These are phyloP conservation scores for Podarcis muralis DNA, from an alignment of 2,113 vertebrate species.

Conservation along the genomic window DNA sequence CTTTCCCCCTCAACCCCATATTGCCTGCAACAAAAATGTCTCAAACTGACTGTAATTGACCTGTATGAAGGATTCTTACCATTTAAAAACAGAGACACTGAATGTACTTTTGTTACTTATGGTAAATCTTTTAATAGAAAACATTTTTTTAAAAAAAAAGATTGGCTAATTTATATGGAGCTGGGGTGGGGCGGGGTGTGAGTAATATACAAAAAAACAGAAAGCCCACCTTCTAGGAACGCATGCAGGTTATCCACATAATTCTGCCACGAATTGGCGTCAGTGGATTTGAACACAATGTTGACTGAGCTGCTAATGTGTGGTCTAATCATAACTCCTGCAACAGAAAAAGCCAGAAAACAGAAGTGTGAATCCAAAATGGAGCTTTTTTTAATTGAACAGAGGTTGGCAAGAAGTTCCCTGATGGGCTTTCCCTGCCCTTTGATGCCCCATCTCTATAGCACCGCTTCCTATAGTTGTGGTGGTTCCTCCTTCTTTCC, in stretches of 20 bases:
- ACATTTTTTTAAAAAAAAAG: no score
- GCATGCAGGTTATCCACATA: conserved; percentile 86
- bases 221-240: conserved; percentile 82
- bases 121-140: no score
- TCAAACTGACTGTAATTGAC: no score
- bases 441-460: not conserved
- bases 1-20: no score
- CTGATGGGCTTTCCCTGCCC: not conserved
- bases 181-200: no score
- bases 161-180: not conserved
- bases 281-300: conserved; percentile 86
- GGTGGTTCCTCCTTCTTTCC: not conserved
- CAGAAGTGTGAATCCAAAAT: not conserved
- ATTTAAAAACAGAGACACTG: no score
- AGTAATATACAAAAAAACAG: no score
- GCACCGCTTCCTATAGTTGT: not conserved
- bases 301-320: conserved; percentile 83
- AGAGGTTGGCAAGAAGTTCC: not conserved
- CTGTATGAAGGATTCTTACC: no score
- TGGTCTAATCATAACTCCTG: conserved; percentile 95
- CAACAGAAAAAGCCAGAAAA: conserved; percentile 56
- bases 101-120: no score
- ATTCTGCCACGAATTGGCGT: conserved; percentile 88
- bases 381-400: not conserved
- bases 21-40: no score